Percentiles rank a stretch among this genome's conserved stretches.
phyloP scores from a whole-genome alignment of 2,113 vertebrate genomes.

The Tetrax tetrax region DNA sequence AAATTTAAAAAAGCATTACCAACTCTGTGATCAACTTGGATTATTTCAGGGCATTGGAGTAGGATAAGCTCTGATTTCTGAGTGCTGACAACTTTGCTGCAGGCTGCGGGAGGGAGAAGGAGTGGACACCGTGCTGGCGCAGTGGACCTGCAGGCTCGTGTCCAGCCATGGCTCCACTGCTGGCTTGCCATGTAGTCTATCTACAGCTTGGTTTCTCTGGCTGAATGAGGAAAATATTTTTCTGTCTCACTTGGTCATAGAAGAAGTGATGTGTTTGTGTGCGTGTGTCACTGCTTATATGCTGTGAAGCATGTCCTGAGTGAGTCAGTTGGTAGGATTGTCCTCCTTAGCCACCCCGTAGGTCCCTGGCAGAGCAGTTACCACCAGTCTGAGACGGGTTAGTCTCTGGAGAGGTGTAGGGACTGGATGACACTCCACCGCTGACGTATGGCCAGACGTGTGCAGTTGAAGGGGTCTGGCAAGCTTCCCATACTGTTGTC shows the following conservation, averaged over 20 bases:
- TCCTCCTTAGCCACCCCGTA: rapidly evolving
- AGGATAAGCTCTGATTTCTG: neutral
- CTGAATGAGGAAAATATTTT: neutral
- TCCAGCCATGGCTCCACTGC: neutral
- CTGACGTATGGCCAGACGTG: rapidly evolving
- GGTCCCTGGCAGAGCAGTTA: neutral
- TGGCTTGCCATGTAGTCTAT: neutral
- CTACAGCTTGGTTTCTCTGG: neutral
- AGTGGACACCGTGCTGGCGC: rapidly evolving
- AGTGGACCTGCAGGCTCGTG: neutral
- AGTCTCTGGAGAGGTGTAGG: neutral
- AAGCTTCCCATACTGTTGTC: neutral
- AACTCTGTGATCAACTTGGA: neutral
- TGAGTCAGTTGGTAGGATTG: rapidly evolving
- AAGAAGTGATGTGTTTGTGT: neutral
- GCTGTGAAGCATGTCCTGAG: rapidly evolving
- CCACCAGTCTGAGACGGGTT: neutral
- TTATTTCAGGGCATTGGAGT: neutral
- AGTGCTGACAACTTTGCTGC: neutral
- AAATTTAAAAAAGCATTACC: neutral
- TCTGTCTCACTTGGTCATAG: neutral
- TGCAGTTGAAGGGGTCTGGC: neutral
- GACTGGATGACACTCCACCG: neutral
- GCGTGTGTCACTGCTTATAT: rapidly evolving
- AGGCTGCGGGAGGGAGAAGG: neutral